Evolutionary conservation across 2,113 vertebrate species (phyloP).

Genomic region (Suncus etruscus): DNA sequence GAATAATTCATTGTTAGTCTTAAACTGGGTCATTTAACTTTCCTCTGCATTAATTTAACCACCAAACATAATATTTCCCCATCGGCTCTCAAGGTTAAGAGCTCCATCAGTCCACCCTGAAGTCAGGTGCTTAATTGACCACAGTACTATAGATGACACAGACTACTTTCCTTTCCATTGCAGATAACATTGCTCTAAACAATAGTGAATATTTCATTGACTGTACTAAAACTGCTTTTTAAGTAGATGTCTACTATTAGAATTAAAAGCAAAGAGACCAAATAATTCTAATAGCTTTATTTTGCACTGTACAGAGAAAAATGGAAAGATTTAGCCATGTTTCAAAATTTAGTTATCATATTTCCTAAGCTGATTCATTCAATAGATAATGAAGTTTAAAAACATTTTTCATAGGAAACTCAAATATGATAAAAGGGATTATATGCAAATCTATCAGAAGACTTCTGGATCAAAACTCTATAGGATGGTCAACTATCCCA

Average conservation of each 20-base stretch:
- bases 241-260: neutral
- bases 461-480: neutral
- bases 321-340: neutral
- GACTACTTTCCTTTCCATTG: neutral
- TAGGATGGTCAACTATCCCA: neutral
- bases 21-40: constrained; percentile 74
- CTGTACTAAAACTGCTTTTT: constrained; percentile 4
- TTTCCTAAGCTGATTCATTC: constrained; percentile 28
- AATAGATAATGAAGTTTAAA: neutral
- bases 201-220: neutral
- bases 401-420: neutral
- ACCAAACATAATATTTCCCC: constrained; percentile 62
- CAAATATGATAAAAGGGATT: neutral
- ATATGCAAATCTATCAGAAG: neutral
- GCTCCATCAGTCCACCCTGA: neutral
- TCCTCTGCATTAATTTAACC: constrained; percentile 70
- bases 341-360: too few species aligned
- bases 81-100: constrained; percentile 72
- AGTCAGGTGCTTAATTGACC: constrained; percentile 50
- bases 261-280: neutral
- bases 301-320: neutral
- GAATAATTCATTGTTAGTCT: constrained; percentile 65
- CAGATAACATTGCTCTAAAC: neutral
- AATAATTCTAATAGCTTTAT: neutral
- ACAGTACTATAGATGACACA: neutral